Conservation (phyloP, 2,888 invertebrate genomes). For the Notodonta dromedarius region DNA sequence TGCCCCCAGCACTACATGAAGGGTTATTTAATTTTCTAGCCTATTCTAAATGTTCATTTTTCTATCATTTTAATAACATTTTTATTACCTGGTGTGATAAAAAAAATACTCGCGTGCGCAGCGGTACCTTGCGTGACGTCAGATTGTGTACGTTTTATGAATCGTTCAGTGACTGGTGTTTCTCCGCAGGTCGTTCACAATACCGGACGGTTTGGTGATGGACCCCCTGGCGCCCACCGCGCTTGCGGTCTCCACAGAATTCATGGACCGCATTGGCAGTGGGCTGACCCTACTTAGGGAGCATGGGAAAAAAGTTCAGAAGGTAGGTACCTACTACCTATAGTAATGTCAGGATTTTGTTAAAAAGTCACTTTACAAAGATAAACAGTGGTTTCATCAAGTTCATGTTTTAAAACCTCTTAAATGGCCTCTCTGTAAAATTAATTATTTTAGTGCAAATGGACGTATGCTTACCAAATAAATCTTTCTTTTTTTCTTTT, state of each 20-base stretch:
- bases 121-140: background rate
- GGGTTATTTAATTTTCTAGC: constrained; percentile 21
- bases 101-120: background rate
- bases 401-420: no score
- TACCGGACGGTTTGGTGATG: constrained; percentile 79
- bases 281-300: constrained; percentile 72
- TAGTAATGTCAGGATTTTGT: no score
- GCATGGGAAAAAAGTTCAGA: constrained; percentile 78
- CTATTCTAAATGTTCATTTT: background rate
- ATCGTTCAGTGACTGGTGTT: constrained; percentile 3
- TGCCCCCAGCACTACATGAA: constrained; percentile 31
- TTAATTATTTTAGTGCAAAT: no score
- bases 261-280: constrained; percentile 78
- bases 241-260: constrained; percentile 73
- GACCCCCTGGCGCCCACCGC: constrained; percentile 76
- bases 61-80: background rate
- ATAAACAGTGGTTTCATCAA: no score
- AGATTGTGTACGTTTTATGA: background rate
- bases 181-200: constrained; percentile 69
- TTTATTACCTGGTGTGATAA: background rate
- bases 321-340: constrained; percentile 53
- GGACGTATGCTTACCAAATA: no score
- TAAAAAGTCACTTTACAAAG: no score
- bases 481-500: no score
- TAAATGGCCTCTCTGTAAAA: no score